Percentiles rank a stretch among this genome's conserved stretches.
phyloP scores from a whole-genome alignment of 2,113 vertebrate genomes.

The Corvus cornix region DNA sequence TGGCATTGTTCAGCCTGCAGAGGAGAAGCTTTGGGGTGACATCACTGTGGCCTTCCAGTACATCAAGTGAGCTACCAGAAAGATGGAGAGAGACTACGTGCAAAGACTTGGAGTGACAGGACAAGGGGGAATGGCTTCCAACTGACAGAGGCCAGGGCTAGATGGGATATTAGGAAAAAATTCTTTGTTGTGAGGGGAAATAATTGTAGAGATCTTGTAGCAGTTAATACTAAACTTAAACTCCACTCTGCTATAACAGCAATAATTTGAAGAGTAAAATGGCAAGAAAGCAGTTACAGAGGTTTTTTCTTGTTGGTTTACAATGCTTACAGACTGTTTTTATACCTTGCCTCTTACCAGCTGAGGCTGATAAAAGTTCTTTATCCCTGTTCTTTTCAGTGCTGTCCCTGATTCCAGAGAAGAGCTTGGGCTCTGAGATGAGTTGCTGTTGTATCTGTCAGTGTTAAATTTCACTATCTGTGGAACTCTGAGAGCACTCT shows the following conservation, averaged over 20 bases:
- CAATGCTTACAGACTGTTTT: neutral
- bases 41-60: fast-evolving
- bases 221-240: neutral
- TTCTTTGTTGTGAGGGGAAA: neutral
- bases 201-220: neutral
- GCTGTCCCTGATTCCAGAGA: neutral
- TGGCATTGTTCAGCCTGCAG: neutral
- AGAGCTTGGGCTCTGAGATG: constrained; percentile 1
- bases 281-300: neutral
- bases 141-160: neutral
- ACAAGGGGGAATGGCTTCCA: neutral
- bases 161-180: neutral
- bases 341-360: neutral
- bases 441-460: constrained; percentile 8
- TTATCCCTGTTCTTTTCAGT: neutral
- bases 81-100: neutral
- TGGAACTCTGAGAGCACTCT: neutral
- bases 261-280: neutral
- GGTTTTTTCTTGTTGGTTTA: neutral
- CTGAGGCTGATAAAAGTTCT: neutral
- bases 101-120: neutral
- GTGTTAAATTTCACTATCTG: constrained; percentile 1
- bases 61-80: neutral
- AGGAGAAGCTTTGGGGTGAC: neutral
- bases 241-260: neutral